Percentiles rank a stretch among this genome's conserved stretches.
Evolutionary conservation across 2,797 vertebrate genomes (phyloP).

Genomic region (Rhynchotus rufescens): DNA sequence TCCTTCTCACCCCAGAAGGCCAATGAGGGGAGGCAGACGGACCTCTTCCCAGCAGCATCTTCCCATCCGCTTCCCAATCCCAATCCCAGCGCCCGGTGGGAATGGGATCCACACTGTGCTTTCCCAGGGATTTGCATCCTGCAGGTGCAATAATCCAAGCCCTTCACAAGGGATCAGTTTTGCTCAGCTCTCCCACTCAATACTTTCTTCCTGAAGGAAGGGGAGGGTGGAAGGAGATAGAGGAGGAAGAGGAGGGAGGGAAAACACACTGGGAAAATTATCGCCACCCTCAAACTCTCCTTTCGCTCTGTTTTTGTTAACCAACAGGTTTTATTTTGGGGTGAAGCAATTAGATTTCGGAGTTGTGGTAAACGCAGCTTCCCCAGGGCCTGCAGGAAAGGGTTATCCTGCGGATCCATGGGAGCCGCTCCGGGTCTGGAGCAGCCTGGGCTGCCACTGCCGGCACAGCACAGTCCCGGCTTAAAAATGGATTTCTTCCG

Average conservation of each 20-base stretch:
- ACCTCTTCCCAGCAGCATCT: not conserved
- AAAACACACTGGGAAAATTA: not conserved
- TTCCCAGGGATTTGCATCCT: not conserved
- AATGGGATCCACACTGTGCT: not conserved
- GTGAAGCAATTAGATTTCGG: rapidly evolving
- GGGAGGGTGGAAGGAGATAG: not conserved
- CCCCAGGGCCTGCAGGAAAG: not conserved
- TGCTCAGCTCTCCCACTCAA: not conserved
- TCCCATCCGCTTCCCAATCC: not conserved
- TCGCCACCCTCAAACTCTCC: not conserved
- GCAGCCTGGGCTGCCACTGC: not conserved
- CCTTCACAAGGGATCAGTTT: not conserved
- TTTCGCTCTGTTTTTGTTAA: not conserved
- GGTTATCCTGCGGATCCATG: too few species aligned
- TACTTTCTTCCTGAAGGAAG: not conserved
- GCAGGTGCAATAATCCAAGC: not conserved
- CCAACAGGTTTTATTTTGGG: not conserved
- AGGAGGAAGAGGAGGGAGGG: not conserved
- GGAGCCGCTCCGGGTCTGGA: too few species aligned
- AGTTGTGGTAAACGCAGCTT: not conserved
- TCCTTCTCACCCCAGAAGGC: not conserved
- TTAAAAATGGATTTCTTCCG: constrained; percentile 6
- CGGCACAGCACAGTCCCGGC: not conserved
- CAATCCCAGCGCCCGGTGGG: not conserved
- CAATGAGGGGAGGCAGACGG: not conserved